Percentiles rank a stretch among this genome's conserved stretches.
These are phyloP conservation scores for Diabrotica balteata DNA, from an alignment of 2,888 invertebrate species.

Conservation along the genomic window DNA sequence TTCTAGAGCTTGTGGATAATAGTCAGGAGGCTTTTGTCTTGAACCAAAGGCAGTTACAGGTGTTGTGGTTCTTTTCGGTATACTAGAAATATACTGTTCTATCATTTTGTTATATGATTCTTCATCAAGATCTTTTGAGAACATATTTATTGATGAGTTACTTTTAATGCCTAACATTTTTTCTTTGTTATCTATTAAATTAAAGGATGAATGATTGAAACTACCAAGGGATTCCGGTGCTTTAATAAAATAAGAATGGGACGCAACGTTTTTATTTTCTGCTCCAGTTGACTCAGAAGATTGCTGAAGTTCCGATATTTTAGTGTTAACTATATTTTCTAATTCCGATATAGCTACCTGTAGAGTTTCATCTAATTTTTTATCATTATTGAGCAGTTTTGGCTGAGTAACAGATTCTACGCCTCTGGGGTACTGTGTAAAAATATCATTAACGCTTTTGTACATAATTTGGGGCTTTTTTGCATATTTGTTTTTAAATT, in stretches of 20 bases:
- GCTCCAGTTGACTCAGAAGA: neutral
- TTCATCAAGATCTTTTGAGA: neutral
- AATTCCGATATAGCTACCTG: slow-evolving; percentile 31
- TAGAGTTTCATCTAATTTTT: slow-evolving; percentile 28
- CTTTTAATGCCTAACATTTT: no score
- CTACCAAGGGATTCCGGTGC: no score
- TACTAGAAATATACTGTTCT: neutral
- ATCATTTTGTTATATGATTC: slow-evolving; percentile 2
- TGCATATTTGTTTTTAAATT: slow-evolving; percentile 47
- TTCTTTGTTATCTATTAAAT: no score
- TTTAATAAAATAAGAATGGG: no score
- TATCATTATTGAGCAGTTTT: slow-evolving; percentile 7
- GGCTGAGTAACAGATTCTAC: slow-evolving; percentile 30
- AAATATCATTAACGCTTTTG: slow-evolving; percentile 39
- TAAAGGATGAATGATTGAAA: no score
- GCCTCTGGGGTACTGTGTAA: slow-evolving; percentile 27
- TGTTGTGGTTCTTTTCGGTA: neutral
- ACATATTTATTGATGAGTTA: no score
- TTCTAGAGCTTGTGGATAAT: neutral
- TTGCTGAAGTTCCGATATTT: slow-evolving; percentile 6
- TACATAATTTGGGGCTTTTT: slow-evolving; percentile 37
- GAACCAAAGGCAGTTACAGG: neutral
- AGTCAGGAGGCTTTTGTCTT: neutral
- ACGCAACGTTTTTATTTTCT: no score
- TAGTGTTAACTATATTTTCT: slow-evolving; percentile 28